Percentiles rank a stretch among this genome's conserved stretches.
These are phyloP conservation scores for Harpalus rufipes DNA, from an alignment of 2,888 invertebrate genomes.

Conservation along the genomic window DNA sequence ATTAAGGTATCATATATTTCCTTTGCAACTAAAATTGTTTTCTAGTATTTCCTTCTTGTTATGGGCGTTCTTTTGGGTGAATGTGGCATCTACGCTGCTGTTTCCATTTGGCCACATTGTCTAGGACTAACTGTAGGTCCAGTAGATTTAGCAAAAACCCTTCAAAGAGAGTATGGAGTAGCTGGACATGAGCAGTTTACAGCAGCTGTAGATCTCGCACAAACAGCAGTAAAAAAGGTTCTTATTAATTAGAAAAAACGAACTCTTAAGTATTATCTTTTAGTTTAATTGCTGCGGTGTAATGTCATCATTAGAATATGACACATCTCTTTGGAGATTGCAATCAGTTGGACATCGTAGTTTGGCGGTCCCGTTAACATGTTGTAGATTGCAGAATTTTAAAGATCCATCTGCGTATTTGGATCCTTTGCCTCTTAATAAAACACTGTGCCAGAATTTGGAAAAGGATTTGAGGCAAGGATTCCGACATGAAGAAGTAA, in stretches of 20 bases:
- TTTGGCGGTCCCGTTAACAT: constrained; percentile 73
- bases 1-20: neutral
- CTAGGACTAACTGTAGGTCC: constrained; percentile 85
- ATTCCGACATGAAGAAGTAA: constrained; percentile 82
- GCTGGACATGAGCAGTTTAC: constrained; percentile 88
- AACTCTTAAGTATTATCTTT: neutral
- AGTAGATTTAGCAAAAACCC: constrained; percentile 83
- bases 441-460: constrained; percentile 84
- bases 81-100: constrained; percentile 85
- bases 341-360: constrained; percentile 84
- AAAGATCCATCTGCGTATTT: constrained; percentile 82
- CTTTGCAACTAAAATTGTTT: constrained; percentile 22
- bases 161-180: constrained; percentile 88
- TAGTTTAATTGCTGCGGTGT: constrained; percentile 91
- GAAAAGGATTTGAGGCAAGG: constrained; percentile 79
- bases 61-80: constrained; percentile 84
- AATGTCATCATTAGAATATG: constrained; percentile 88
- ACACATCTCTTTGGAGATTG: constrained; percentile 88
- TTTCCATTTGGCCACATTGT: constrained; percentile 88
- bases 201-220: constrained; percentile 88
- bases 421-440: constrained; percentile 87
- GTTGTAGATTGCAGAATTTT: constrained; percentile 82
- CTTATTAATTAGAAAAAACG: constrained; percentile 51
- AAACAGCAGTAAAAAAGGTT: constrained; percentile 78
- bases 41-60: constrained; percentile 85